Evolutionary conservation across 1,140 invertebrate species (phyloP).

Genomic region (Hyposmocoma kahamanoa): DNA sequence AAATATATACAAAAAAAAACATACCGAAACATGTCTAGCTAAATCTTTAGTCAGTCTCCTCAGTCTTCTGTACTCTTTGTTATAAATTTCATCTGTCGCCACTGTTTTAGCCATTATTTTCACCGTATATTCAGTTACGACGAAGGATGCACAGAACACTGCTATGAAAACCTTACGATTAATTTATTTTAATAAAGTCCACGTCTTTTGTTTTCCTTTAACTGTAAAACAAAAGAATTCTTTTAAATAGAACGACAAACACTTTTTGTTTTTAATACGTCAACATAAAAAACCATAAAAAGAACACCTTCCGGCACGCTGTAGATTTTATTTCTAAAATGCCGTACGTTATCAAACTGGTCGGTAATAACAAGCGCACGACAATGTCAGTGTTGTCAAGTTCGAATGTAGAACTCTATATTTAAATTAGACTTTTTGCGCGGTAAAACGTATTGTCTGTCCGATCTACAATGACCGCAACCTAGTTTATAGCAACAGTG

Average conservation of each 20-base stretch:
- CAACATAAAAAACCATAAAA: too few relatives aligned
- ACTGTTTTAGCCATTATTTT: conserved; percentile 37
- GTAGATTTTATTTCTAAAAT: conserved; percentile 5
- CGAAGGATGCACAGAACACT: too few relatives aligned
- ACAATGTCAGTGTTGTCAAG: conserved; percentile 51
- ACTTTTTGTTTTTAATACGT: too few relatives aligned
- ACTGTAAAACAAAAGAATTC: too few relatives aligned
- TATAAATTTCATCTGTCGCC: conserved; percentile 73
- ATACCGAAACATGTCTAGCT: conserved; percentile 75
- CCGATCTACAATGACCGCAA: conserved; percentile 44
- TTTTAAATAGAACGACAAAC: too few relatives aligned
- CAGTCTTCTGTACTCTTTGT: conserved; percentile 77
- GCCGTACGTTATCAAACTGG: conserved; percentile 23
- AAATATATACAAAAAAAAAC: too few relatives aligned
- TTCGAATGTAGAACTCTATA: conserved; percentile 48
- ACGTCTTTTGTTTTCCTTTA: too few relatives aligned
- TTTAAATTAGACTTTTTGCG: conserved; percentile 62
- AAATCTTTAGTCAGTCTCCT: conserved; percentile 77
- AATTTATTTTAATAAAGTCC: too few relatives aligned
- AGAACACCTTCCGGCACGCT: too few relatives aligned
- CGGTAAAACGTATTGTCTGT: conserved; percentile 26
- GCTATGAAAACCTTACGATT: too few relatives aligned
- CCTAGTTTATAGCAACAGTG: too few relatives aligned
- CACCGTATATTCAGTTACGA: too few relatives aligned
- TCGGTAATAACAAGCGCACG: conserved; percentile 35